Base-by-base conservation (phyloP, 2,113 vertebrate species). In the Trinectes maculatus region DNA sequence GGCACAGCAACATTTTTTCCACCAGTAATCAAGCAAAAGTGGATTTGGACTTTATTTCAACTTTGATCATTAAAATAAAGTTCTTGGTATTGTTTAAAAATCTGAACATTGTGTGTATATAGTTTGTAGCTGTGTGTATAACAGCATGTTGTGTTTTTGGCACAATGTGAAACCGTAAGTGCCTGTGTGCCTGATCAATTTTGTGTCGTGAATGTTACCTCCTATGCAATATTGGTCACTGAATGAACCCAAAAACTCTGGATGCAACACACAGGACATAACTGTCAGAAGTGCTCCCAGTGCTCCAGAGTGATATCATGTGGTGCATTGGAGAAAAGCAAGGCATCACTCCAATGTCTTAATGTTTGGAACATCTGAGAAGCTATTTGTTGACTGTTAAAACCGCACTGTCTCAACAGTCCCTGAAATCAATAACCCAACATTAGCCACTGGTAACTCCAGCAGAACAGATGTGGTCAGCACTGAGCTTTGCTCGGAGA, bases 331-430 rank as follows among this genome's bases (percentile, higher is more conserved):
- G 44, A 43, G 54, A 65, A 36, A 55, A n/a, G 13, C 44, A 29
- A 63, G 43, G 56, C 58, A 55, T 77, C 58, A 71, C 63, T 78
- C 62, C 51, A 48, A 16, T 39, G 55, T 46, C 49, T 22, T 56
- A 46, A 71, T 73, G 75, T 79, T 77, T 82, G 40, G 63, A 85
- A 77, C 53, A 75, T 77, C 25, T 59, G 56, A 80, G 79, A 60
- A 55, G 55, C n/a, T 79, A 34, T 80, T 74, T 83, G 74, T 78
- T 83, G 76, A 82, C 61, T 69, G 62, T 64, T 75, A 43, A 77
- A 86, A 71, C 61, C 71, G 11, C 79, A 59, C 49, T 69, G 58
- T 76, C 79, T 82, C 77, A 74, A 80, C 76, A 66, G 61, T 70
- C 68, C 56, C 54, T 80, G 64, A 84, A 82, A 65, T 78, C 60